Percentiles rank a stretch among this genome's conserved stretches.
Conservation (phyloP, 2,888 invertebrate genomes). For the Platycnemis pennipes region DNA sequence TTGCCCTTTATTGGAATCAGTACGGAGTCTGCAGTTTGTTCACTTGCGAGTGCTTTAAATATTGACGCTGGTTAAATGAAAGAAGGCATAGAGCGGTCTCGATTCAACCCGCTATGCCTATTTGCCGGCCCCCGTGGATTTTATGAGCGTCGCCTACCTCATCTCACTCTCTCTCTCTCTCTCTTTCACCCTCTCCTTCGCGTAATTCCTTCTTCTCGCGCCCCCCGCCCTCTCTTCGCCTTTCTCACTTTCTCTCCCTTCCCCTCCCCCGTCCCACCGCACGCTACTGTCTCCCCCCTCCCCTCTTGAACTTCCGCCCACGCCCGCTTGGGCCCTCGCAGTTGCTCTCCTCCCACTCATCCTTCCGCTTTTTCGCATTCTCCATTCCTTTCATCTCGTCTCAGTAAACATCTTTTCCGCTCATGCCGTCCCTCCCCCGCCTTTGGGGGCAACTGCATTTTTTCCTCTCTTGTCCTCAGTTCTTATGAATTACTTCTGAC, state of each 20-base stretch:
- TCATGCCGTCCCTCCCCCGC: neutral
- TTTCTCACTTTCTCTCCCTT: neutral
- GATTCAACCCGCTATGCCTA: neutral
- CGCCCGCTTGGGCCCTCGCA: neutral
- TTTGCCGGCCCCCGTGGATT: neutral
- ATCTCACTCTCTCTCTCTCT: neutral
- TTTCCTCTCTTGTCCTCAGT: neutral
- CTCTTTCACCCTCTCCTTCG: neutral
- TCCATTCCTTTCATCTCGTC: neutral
- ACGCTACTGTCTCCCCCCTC: neutral
- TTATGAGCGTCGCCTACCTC: neutral
- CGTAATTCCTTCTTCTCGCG: neutral
- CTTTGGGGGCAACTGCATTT: neutral
- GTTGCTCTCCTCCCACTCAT: neutral
- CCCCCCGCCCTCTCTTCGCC: neutral
- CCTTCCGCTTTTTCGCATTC: neutral
- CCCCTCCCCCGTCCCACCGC: neutral
- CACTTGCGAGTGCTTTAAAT: slow-evolving; percentile 5
- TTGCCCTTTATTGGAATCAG: neutral
- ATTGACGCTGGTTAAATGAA: slow-evolving; percentile 25
- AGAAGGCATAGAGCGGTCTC: neutral
- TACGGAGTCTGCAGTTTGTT: neutral
- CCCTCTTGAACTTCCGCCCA: neutral
- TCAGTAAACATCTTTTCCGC: neutral
- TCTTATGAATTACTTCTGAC: slow-evolving; percentile 22